These are phyloP conservation scores for Erebia epiphron DNA, from an alignment of 2,888 invertebrate species.

Conservation along the genomic window DNA sequence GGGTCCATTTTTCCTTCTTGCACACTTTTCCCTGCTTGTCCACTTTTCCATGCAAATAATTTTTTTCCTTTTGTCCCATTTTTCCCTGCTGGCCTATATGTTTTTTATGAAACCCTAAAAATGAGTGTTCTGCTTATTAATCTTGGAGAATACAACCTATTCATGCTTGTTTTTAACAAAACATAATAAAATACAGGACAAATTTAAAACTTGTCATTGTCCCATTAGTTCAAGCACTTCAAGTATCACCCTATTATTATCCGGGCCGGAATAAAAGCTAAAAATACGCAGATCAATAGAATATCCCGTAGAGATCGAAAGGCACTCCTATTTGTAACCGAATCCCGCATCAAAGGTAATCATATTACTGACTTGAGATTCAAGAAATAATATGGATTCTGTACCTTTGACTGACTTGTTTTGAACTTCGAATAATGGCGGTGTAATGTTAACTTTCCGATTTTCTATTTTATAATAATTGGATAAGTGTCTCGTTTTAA, in stretches of 20 bases:
- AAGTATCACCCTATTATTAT: constrained; percentile 9
- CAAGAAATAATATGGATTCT: not conserved
- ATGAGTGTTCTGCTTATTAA: too few species aligned
- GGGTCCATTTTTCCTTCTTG: too few species aligned
- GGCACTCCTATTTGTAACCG: not conserved
- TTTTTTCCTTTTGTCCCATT: too few species aligned
- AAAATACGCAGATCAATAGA: not conserved
- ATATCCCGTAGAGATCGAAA: not conserved
- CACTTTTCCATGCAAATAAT: too few species aligned
- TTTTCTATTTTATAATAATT: too few species aligned
- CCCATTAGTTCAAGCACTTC: not conserved
- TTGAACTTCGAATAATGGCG: not conserved
- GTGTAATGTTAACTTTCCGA: too few species aligned
- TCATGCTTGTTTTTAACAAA: not conserved
- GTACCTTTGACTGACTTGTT: not conserved
- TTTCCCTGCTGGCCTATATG: too few species aligned
- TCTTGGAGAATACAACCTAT: too few species aligned
- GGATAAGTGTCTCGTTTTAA: too few species aligned
- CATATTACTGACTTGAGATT: not conserved
- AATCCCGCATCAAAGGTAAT: constrained; percentile 3
- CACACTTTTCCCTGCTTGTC: too few species aligned
- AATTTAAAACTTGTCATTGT: constrained; percentile 2
- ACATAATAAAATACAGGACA: not conserved
- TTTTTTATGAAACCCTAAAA: too few species aligned
- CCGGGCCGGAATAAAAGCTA: not conserved